Evolutionary conservation across 2,113 vertebrate species (phyloP), one percentile per base, ranked within the genome.

Genomic region (Takifugu flavidus): DNA sequence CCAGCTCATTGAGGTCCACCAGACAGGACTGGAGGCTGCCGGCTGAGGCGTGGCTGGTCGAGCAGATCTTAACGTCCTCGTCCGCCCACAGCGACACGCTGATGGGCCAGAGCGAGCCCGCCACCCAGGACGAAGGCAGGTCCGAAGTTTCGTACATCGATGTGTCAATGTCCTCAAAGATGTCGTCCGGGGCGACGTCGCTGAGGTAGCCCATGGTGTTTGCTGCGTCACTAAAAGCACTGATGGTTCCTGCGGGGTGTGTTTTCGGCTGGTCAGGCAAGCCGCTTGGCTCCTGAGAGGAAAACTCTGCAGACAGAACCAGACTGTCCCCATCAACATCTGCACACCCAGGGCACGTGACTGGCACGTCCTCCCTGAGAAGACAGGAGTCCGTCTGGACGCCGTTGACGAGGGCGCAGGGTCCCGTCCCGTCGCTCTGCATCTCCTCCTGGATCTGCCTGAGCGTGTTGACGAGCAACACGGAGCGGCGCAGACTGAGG

Each of bases 81-180:
- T 93, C 92, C 1, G 83, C 43, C 78, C 85, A 85, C 0, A 83
- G 56, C 1, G 83, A 70, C 62, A 75, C 83, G 52, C 78, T 54
- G 76, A 82, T 15, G 56, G 78, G 82, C 90, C 90, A 85, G 82
- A 79, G 0, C 45, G 82, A 76, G 67, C 79, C 83, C 1, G 88
- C 49, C 0, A 84, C 82, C 78, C 92, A 90, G 39, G 74, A 63
- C 0, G 90, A 88, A 1, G 89, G 88, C 8, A 94, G 84, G 25
- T 95, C 94, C 0, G 92, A 92, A 3, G 89, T 92, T 65, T 95
- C 94, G 2, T 93, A 95, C 94, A 94, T 95, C 0, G 92, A 95
- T 13, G 94, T 95, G 79, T 94, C 93, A 27, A 94, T 94, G 84
- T 95, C 94, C 80, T 94, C 93, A 49, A 95, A 95, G 75, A 94